Base-by-base conservation (phyloP, 2,888 invertebrate species). In the Mythimna vitellina region DNA sequence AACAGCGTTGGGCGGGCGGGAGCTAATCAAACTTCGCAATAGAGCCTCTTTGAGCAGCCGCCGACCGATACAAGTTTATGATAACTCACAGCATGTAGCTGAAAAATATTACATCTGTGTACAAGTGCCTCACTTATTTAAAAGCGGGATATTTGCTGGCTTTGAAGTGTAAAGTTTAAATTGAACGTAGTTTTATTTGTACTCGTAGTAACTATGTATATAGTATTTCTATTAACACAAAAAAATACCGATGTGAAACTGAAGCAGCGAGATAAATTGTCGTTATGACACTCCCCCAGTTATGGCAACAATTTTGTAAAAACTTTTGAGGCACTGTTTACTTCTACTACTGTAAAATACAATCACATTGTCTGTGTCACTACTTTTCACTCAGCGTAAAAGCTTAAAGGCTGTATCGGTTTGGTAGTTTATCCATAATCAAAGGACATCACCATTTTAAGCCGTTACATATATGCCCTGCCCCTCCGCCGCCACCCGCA, bases 21-120 rank as follows among this genome's bases (percentile, higher is more conserved):
- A 32, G 29, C 29, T 82, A 80, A 80, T 80, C 82, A 65, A 80
- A 80, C 62, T 80, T 80, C 35, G 65, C 68, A 72, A 63, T 49
- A 20, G 54, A 62, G 58, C 62, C 67, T 77, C 78, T 78, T 82
- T 72, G 73, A 82, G n/a, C 35, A 20, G 29, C 32, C 64, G 66
- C 51, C 71, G 29, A 54, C 65, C 82, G 79, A 80, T 56, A 72
- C 65, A 82, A 80, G 67, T 82, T 79, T 72, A 72, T 78, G 57
- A 82, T 38, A 65, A 72, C 62, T 76, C 54, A 29, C 51, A 54
- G 42, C 67, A 46, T 29, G 54, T 65, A 72, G 58, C 51, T 25
- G 53, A 65, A 71, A 70, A 58, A 58, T 81, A 29, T 78, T 65
- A 80, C 65, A 60, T 68, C 51, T 60, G 38, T 29, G 6, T n/a